Evolutionary conservation across 2,797 vertebrate species (phyloP), one percentile per base, ranked within the genome.

Genomic region (Garrulus glandarius): DNA sequence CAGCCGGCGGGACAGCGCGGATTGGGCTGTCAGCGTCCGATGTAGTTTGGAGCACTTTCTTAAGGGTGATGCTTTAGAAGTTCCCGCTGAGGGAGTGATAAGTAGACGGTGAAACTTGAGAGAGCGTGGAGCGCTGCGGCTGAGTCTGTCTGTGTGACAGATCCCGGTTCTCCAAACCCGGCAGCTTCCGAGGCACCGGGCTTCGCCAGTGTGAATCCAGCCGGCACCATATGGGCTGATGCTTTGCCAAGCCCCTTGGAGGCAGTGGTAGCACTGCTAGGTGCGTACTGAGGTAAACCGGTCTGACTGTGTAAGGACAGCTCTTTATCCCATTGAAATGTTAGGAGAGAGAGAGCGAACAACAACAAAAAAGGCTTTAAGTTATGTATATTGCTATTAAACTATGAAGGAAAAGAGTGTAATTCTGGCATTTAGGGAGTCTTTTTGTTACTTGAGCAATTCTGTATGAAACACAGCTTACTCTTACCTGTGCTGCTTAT

Each of bases 201-300:
- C 22, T 69, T 36, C 41, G 17, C 34, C 61, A 0, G 6, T 4
- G n/a, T 6, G 29, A n/a, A 6, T 23, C 1, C 13, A 8, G 1
- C 17, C 44, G 3, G 39, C 53, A 15, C 15, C 17, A 0, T 1
- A 5, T 1, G 23, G 9, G 32, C 22, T 26, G 50, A 8, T 39
- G 55, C 15, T 43, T 4, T 46, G 43, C 47, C 56, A 13, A 74
- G 57, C 44, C 46, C 30, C 0, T 3, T 22, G 52, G 49, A 36
- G 39, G 68, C 75, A 37, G 32, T n/a, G 72, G 30, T 50, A 57
- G 16, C 44, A 17, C 29, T 41, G 56, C 21, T 7, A 4, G 11
- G 20, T 34, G n/a, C 17, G 10, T 17, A 1, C 23, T 34, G 14
- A 24, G n/a, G 23, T 21, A 19, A 67, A 39, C 15, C 27, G 2